These are phyloP conservation scores for Whitmania pigra DNA, from an alignment of 1,140 invertebrate species.

Conservation along the genomic window DNA sequence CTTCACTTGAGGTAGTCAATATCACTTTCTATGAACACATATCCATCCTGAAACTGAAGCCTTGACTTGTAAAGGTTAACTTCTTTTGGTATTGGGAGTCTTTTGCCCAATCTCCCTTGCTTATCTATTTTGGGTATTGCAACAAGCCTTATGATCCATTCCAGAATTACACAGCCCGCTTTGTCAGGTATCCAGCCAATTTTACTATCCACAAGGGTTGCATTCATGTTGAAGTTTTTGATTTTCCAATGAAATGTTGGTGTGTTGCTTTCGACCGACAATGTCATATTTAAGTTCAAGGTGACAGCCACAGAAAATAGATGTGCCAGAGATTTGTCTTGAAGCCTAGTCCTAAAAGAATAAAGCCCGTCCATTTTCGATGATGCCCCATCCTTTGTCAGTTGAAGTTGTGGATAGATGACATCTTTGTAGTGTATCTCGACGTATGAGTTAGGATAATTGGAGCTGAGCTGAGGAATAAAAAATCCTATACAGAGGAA, in stretches of 20 bases:
- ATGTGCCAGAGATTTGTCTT: not conserved
- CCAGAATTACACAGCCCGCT: not conserved
- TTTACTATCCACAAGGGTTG: not conserved
- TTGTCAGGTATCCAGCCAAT: conserved; percentile 6
- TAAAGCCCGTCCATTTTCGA: not conserved
- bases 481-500: not conserved
- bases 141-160: not conserved
- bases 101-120: not conserved
- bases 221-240: not conserved
- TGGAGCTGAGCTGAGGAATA: not conserved
- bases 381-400: not conserved
- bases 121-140: not conserved
- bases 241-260: not conserved
- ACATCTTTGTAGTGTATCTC: not conserved
- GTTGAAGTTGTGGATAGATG: not conserved
- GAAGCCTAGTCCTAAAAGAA: not conserved
- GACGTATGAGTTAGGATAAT: not conserved
- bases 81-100: not conserved
- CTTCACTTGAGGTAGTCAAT: not conserved
- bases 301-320: not conserved
- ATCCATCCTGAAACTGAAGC: not conserved
- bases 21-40: not conserved
- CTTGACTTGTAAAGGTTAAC: not conserved
- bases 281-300: not conserved
- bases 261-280: not conserved